Evolutionary conservation across 2,113 vertebrate genomes (phyloP), one percentile per base, ranked within the genome.

Genomic region (Circaetus gallicus): DNA sequence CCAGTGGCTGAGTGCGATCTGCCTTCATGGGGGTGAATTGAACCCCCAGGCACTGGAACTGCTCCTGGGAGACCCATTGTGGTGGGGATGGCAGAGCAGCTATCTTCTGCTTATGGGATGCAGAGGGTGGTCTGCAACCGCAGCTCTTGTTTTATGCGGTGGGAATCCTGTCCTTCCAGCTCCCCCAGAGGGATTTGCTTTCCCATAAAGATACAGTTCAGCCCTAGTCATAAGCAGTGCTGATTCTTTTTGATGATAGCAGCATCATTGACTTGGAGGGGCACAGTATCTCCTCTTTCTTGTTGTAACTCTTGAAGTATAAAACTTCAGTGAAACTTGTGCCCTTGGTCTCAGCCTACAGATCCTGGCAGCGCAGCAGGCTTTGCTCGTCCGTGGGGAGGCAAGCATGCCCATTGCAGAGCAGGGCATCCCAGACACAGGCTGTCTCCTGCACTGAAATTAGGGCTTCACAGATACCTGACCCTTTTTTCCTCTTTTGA

Each of bases 11-110:
- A 9, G 32, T 7, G 13, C 3, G 10, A 29, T 36, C 28, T 0
- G 0, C 62, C 16, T 53, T 69, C 16, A 1, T 1, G 4, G 43
- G 49, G 34, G 14, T 16, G n/a, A 49, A 4, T 0, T 61, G 65
- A 62, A 42, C 16, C 18, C 55, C 36, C 42, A 36, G 77, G 66
- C 62, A 22, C n/a, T 42, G 58, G 70, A 42, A 2, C 29, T 11
- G 17, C 26, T 49, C 26, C 32, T 42, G 34, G 84, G 29, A 50
- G 15, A 47, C 29, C 31, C 5, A 4, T 1, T 32, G n/a, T 25
- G 49, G n/a, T 86, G 53, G 42, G 38, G n/a, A 19, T 31, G 77
- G 62, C 59, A 89, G 72, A 83, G 21, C 61, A 73, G 34, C 26
- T 29, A 1, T 42, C 73, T 34, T 38, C 56, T 62, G n/a, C 77